Conservation (phyloP, 2,113 vertebrate species). For the Dryoscopus gambensis region DNA sequence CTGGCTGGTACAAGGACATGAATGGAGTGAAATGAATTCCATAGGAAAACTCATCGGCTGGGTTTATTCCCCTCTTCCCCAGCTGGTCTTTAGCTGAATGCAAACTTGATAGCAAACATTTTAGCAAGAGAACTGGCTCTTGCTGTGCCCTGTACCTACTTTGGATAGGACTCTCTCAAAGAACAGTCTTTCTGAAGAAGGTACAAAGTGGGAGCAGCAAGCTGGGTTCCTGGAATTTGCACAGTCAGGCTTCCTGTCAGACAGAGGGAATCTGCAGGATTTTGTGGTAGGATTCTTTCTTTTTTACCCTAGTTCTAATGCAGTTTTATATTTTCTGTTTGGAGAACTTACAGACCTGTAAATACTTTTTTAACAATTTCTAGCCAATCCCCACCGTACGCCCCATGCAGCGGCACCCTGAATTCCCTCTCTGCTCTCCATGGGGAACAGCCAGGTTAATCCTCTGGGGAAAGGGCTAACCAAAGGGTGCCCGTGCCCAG, state of each 20-base stretch:
- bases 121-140: background rate
- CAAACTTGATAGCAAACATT: conserved; percentile 6
- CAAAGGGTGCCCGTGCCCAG: background rate
- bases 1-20: background rate
- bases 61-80: conserved; percentile 27
- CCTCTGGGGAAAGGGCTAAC: conserved; percentile 57
- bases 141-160: background rate
- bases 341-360: conserved; percentile 60
- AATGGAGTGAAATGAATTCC: conserved; percentile 28
- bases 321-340: conserved; percentile 43
- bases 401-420: background rate
- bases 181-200: background rate
- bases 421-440: background rate
- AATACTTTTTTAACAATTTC: conserved; percentile 30
- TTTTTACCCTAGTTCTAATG: conserved; percentile 35
- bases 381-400: background rate
- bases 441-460: background rate
- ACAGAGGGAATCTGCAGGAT: conserved; percentile 39
- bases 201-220: background rate
- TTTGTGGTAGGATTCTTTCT: conserved; percentile 46
- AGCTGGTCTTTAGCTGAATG: conserved; percentile 31
- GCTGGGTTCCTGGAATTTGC: conserved; percentile 36
- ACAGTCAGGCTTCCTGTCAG: conserved; percentile 22
- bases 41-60: conserved; percentile 44
- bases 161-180: background rate